Base-by-base conservation (phyloP, 2,888 invertebrate species). In the Drosophila affinis region DNA sequence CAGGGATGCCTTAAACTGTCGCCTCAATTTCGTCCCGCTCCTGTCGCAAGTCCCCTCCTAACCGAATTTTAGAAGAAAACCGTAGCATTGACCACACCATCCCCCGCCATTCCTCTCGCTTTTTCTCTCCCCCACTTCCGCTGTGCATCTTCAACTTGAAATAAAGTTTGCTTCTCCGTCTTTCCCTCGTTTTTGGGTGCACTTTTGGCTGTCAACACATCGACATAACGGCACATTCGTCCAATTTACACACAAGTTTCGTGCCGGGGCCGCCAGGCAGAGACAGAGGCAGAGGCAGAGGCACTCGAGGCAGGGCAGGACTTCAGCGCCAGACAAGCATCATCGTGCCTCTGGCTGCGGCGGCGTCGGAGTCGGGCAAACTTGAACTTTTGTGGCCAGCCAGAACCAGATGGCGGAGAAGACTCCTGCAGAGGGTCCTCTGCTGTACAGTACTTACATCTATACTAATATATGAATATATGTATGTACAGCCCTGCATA, bases 181-280 rank as follows among this genome's bases (percentile, higher is more conserved):
- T 47, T 53, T 44, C 39, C 18, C 71, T 21, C 44, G 49, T 47
- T 53, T 47, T 56, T 29, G 39, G 39, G 46, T 81, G 87, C 84
- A 88, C 78, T 88, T 58, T 67, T 82, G 75, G 81, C 72, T 88
- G 83, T 82, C 88, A 84, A 77, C 88, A 88, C 83, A 84, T 81
- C 75, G 87, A 81, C 78, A 87, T 81, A 81, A 84, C 79, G 81
- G 72, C 88, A 81, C 85, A 88, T 83, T 83, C 77, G 82, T 87
- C 86, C 82, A 83, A 88, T 79, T 87, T 84, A 88, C 88, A 85
- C 82, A 74, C 72, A 74, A 82, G 67, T 53, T 54, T 72, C 51
- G 72, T 79, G 61, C 64, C 59, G 76, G 55, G 68, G 77, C 63
- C 55, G 59, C 64, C 60, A 57, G 68, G 44, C 71, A 55, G 65